Evolutionary conservation across 2,113 vertebrate species (phyloP).

Genomic region (Zosterops hypoxanthus): DNA sequence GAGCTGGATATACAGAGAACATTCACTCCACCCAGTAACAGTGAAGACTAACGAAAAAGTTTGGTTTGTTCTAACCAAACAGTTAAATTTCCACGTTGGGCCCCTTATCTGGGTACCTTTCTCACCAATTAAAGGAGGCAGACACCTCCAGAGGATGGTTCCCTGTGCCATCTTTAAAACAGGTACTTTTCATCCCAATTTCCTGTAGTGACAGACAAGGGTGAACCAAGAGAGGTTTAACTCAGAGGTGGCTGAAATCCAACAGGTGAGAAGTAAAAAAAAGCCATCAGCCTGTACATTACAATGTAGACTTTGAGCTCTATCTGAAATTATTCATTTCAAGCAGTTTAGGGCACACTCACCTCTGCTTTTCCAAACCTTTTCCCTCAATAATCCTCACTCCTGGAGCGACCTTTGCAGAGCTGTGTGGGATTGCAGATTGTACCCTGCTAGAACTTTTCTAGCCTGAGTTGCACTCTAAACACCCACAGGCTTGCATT

Average conservation of each 20-base stretch:
- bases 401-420: background rate
- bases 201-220: background rate
- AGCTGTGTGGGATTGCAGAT: constrained; percentile 16
- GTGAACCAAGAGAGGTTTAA: background rate
- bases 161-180: background rate
- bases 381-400: background rate
- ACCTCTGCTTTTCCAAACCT: background rate
- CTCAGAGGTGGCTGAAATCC: background rate
- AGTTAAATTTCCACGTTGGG: background rate
- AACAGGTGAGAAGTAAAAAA: background rate
- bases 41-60: background rate
- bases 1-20: background rate
- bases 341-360: background rate
- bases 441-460: constrained; percentile 25
- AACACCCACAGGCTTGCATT: constrained; percentile 23
- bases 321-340: background rate
- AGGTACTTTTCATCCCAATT: background rate
- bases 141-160: background rate
- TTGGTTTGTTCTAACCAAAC: background rate
- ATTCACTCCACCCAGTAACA: background rate
- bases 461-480: constrained; percentile 30
- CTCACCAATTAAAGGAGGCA: background rate
- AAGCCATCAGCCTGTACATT: fast-evolving
- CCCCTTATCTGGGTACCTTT: background rate
- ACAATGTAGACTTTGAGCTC: background rate